phyloP scores from a whole-genome alignment of 2,888 invertebrate species.

The Apotomis turbidana region DNA sequence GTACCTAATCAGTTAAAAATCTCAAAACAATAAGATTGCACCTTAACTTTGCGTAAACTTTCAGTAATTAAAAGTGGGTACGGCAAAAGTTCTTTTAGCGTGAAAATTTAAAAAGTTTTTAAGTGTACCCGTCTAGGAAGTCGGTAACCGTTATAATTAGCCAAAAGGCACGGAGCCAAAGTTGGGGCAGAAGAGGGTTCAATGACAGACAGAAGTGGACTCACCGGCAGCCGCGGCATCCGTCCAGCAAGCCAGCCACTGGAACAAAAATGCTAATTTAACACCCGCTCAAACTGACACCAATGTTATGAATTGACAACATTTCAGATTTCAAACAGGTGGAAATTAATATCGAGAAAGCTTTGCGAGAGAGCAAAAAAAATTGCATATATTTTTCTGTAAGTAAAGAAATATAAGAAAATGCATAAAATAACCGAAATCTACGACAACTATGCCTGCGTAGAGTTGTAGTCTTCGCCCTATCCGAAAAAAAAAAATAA shows the following conservation, averaged over 20 bases:
- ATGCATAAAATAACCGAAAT: too few species aligned
- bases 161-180: constrained; percentile 60
- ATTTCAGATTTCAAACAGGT: too few species aligned
- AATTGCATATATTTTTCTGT: too few species aligned
- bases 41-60: not conserved
- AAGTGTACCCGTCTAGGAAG: constrained; percentile 29
- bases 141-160: constrained; percentile 54
- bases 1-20: not conserved
- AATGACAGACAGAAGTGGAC: constrained; percentile 54
- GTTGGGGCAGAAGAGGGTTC: constrained; percentile 52
- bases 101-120: constrained; percentile 21
- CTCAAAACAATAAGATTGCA: not conserved
- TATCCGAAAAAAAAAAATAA: too few species aligned
- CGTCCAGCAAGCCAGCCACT: constrained; percentile 50
- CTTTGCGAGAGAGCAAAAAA: too few species aligned
- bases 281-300: constrained; percentile 24
- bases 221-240: constrained; percentile 56
- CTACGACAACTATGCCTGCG: too few species aligned
- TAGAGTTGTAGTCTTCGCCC: too few species aligned
- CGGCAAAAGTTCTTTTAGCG: constrained; percentile 12
- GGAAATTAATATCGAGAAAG: too few species aligned
- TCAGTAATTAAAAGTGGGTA: not conserved
- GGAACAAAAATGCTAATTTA: constrained; percentile 55
- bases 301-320: constrained; percentile 8
- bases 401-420: too few species aligned